Evolutionary conservation across 2,888 invertebrate species (phyloP).

Genomic region (Pasiphila rectangulata): DNA sequence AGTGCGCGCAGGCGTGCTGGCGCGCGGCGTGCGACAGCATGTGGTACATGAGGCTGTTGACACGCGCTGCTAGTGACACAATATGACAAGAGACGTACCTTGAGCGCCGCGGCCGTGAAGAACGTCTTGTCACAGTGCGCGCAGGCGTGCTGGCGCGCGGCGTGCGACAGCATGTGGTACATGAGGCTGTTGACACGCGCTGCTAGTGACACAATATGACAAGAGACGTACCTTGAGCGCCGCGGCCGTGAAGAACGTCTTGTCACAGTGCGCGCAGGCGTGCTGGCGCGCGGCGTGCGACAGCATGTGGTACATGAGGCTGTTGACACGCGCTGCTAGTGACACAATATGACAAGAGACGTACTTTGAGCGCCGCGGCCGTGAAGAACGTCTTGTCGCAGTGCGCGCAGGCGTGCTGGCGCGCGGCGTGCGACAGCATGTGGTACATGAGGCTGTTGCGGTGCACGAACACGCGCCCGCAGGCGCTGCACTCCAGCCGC

Average conservation of each 20-base stretch:
- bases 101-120: constrained; percentile 89
- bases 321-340: too few relatives aligned
- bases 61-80: too few relatives aligned
- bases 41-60: constrained; percentile 48
- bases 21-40: constrained; percentile 88
- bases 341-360: too few relatives aligned
- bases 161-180: constrained; percentile 85
- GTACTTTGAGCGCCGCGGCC: constrained; percentile 88
- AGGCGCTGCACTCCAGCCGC: constrained; percentile 82
- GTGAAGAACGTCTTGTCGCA: constrained; percentile 93
- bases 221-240: constrained; percentile 91
- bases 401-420: constrained; percentile 86
- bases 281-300: constrained; percentile 89
- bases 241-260: constrained; percentile 89
- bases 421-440: constrained; percentile 88
- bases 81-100: too few relatives aligned
- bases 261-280: constrained; percentile 90
- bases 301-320: constrained; percentile 74
- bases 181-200: constrained; percentile 3
- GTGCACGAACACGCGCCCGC: constrained; percentile 88
- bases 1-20: constrained; percentile 89
- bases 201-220: too few relatives aligned
- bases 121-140: constrained; percentile 91
- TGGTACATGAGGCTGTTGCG: constrained; percentile 93
- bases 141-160: constrained; percentile 87